Evolutionary conservation across 1,140 invertebrate species (phyloP).

Genomic region (Gryllus bimaculatus): DNA sequence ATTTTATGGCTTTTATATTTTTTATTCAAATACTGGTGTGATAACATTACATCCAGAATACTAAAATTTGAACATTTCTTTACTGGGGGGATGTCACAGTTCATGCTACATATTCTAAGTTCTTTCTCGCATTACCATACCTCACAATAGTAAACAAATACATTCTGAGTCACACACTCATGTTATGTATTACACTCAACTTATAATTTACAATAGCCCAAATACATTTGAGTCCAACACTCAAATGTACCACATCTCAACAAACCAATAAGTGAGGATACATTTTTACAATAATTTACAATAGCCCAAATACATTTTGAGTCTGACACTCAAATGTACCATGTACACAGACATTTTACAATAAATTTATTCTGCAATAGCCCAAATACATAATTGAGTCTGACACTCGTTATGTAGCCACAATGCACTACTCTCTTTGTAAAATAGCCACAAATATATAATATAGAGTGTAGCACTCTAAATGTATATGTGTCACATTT

Average conservation of each 20-base stretch:
- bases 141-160: constrained; percentile 16
- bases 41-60: not conserved
- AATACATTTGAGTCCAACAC: constrained; percentile 19
- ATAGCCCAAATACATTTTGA: constrained; percentile 21
- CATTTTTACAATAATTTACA: constrained; percentile 17
- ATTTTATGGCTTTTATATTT: no score
- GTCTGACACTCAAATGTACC: constrained; percentile 6
- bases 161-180: constrained; percentile 21
- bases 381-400: not conserved
- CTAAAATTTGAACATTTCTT: constrained; percentile 8
- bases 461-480: constrained; percentile 12
- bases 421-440: constrained; percentile 7
- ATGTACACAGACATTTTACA: constrained; percentile 9
- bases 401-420: not conserved
- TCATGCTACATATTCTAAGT: constrained; percentile 5
- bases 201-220: constrained; percentile 23
- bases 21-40: no score
- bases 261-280: constrained; percentile 11
- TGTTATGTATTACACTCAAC: constrained; percentile 19
- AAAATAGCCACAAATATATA: constrained; percentile 13
- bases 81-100: constrained; percentile 4
- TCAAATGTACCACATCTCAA: constrained; percentile 20
- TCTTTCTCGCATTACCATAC: not conserved
- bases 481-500: constrained; percentile 15
- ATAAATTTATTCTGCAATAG: constrained; percentile 9